Evolutionary conservation across 2,888 invertebrate genomes (phyloP), one percentile per base, ranked within the genome.

Genomic region (Onthophagus sagittarius): DNA sequence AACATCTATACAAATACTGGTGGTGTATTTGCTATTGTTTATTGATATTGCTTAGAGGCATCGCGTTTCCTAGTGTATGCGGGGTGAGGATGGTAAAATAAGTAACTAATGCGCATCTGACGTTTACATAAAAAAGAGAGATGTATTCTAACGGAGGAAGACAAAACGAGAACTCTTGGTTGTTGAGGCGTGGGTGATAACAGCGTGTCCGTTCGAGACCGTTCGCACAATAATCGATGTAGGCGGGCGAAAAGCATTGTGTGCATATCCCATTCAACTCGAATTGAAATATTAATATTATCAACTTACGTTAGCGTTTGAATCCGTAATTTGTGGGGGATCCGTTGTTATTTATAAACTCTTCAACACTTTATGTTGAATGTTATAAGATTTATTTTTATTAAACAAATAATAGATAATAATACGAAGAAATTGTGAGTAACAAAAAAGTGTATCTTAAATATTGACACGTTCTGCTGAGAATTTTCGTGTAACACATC

Each of bases 241-340:
- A 69, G 74, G 76, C 75, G 76, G 75, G 75, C 71, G 70, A 72
- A 73, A 75, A 72, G 76, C 76, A 77, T 77, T 77, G 77, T 77
- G 77, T 77, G 77, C 75, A 77, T 77, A 77, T 77, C 70, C 75
- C 77, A 76, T 77, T 76, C 76, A 74, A 71, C 73, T 73, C 73
- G 76, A 77, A 77, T 77, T 77, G 77, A 77, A 77, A 77, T 77
- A 77, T 77, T 76, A 77, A 77, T 77, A 75, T 74, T 77, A 76
- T 77, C 76, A 76, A 76, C 77, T 75, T 73, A 73, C 72, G 77
- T 75, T 73, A 69, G 71, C 65, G 73, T 75, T 75, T 75, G 75
- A 73, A 73, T 75, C 73, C 15, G 70, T 75, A 75, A 75, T 75
- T 75, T 75, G 75, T 75, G 75, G 67, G 23, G 73, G 73, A 73